Evolutionary conservation across 2,797 vertebrate genomes (phyloP).

Genomic region (Rhincodon typus): DNA sequence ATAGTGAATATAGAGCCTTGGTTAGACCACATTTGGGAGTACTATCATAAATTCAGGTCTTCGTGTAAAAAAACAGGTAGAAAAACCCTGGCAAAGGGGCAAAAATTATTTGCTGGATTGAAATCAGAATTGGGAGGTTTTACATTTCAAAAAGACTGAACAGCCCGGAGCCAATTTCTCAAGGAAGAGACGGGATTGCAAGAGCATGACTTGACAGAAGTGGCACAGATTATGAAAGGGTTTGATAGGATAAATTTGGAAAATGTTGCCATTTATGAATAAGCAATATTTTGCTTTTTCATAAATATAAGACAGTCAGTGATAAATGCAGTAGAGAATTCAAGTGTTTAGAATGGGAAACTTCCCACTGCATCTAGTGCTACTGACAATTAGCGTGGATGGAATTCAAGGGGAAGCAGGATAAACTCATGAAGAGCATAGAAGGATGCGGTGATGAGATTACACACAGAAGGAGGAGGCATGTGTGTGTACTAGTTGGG

Average conservation of each 20-base stretch:
- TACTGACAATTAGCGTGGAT: neutral
- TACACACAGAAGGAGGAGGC: neutral
- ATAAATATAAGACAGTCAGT: neutral
- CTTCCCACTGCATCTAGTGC: neutral
- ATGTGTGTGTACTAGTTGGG: neutral
- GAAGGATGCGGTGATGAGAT: neutral
- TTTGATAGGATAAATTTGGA: neutral
- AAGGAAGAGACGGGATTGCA: neutral
- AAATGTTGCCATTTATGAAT: neutral
- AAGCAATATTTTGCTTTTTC: no score
- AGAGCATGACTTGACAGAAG: neutral
- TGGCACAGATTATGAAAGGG: neutral
- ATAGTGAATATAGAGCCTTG: neutral
- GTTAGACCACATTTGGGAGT: neutral
- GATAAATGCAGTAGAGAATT: neutral
- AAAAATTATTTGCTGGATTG: no score
- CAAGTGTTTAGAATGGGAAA: neutral
- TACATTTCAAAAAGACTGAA: neutral
- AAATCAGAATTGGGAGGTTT: neutral
- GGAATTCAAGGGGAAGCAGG: neutral
- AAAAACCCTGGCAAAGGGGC: no score
- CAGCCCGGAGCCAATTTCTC: no score
- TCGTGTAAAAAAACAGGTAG: no score
- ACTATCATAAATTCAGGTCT: neutral
- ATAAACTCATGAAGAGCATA: neutral